phyloP scores from a whole-genome alignment of 2,797 vertebrate species.

The Oryzias dopingdopingensis region DNA sequence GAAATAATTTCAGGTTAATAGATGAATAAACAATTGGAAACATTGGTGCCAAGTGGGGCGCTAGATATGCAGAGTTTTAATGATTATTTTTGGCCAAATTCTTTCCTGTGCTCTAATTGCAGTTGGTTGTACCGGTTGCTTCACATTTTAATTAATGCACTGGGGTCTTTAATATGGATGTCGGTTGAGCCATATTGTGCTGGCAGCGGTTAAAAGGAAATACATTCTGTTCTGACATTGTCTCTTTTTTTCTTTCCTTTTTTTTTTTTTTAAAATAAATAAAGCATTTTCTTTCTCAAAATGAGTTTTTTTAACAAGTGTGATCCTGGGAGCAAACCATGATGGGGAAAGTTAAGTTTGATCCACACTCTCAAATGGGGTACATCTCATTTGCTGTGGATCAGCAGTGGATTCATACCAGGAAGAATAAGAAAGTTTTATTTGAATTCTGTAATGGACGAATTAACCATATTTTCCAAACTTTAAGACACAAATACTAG shows the following conservation, averaged over 20 bases:
- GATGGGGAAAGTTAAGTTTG: slow-evolving; percentile 44
- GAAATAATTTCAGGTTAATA: slow-evolving; percentile 63
- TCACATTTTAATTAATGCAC: slow-evolving; percentile 75
- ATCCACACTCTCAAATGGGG: slow-evolving; percentile 10
- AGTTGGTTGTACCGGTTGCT: slow-evolving; percentile 52
- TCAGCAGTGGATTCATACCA: too few relatives aligned
- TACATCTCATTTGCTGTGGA: background rate
- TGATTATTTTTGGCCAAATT: slow-evolving; percentile 71
- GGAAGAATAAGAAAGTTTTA: too few relatives aligned
- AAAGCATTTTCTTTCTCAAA: slow-evolving; percentile 55
- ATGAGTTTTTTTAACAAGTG: slow-evolving; percentile 15
- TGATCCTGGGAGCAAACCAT: slow-evolving; percentile 39
- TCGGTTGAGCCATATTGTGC: slow-evolving; percentile 62
- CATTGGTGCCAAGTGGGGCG: slow-evolving; percentile 44
- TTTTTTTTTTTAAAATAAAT: slow-evolving; percentile 73
- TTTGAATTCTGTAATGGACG: too few relatives aligned
- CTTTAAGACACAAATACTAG: too few relatives aligned
- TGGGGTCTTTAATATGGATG: slow-evolving; percentile 76
- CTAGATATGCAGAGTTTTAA: slow-evolving; percentile 52
- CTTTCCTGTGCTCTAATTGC: slow-evolving; percentile 66
- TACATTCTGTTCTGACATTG: slow-evolving; percentile 64
- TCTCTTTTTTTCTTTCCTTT: slow-evolving; percentile 40
- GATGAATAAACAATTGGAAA: slow-evolving; percentile 67
- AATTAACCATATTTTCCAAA: too few relatives aligned
- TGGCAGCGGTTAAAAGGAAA: slow-evolving; percentile 77